Percentiles rank a stretch among this genome's conserved stretches.
Conservation (phyloP, 2,113 vertebrate genomes). For the Euleptes europaea region DNA sequence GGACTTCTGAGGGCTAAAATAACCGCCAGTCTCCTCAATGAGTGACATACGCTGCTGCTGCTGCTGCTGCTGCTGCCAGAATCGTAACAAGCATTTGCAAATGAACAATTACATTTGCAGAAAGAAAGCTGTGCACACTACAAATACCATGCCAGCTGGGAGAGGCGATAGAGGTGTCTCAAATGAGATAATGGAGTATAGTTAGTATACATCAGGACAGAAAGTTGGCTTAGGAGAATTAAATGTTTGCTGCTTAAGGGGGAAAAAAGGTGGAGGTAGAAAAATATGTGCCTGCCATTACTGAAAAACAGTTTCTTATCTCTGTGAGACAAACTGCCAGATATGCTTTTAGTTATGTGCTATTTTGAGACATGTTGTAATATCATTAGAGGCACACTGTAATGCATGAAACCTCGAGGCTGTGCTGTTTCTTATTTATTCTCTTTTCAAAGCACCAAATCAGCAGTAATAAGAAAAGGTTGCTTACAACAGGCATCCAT, state of each 20-base stretch:
- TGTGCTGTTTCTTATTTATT: slow-evolving; percentile 55
- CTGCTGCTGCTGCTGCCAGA: too few relatives aligned
- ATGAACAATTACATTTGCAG: slow-evolving; percentile 60
- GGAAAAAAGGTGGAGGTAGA: slow-evolving; percentile 5
- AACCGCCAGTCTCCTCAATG: slow-evolving; percentile 56
- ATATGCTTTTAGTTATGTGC: slow-evolving; percentile 53
- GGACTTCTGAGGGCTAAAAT: slow-evolving; percentile 54
- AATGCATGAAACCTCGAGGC: slow-evolving; percentile 61
- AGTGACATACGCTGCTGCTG: slow-evolving; percentile 67
- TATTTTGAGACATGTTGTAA: background rate
- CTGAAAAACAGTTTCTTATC: slow-evolving; percentile 24
- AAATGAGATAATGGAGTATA: slow-evolving; percentile 49
- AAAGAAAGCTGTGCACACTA: slow-evolving; percentile 53
- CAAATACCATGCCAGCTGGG: slow-evolving; percentile 46
- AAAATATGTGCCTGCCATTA: slow-evolving; percentile 32
- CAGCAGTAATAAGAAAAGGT: slow-evolving; percentile 60
- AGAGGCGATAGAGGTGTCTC: slow-evolving; percentile 51
- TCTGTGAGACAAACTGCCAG: slow-evolving; percentile 51
- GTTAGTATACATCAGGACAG: slow-evolving; percentile 48
- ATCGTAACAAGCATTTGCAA: slow-evolving; percentile 49
- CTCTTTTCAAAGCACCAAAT: slow-evolving; percentile 55
- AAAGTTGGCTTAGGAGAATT: slow-evolving; percentile 55
- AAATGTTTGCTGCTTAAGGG: slow-evolving; percentile 49
- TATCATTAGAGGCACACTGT: slow-evolving; percentile 9
- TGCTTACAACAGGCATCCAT: slow-evolving; percentile 63